Evolutionary conservation across 1,140 invertebrate species (phyloP).

Genomic region (Bombus pascuorum): DNA sequence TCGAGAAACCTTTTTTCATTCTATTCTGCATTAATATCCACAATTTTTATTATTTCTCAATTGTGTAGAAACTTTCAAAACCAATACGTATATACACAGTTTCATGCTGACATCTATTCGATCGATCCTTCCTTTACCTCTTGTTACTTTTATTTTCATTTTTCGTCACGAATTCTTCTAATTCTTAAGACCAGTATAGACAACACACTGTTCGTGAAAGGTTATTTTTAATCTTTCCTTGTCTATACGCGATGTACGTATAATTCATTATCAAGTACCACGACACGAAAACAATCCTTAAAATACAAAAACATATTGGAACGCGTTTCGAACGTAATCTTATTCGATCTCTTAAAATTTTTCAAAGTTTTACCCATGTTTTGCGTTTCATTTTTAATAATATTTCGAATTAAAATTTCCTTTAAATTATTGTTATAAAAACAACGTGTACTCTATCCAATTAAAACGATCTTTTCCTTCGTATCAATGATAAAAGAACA

Average conservation of each 20-base stretch:
- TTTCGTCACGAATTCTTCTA: neutral
- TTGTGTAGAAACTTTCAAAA: neutral
- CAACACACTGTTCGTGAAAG: neutral
- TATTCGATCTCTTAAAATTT: neutral
- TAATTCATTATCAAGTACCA: neutral
- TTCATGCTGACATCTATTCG: too few relatives aligned
- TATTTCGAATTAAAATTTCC: neutral
- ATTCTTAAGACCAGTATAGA: too few relatives aligned
- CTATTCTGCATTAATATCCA: neutral
- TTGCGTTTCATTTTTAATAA: too few relatives aligned
- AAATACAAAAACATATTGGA: neutral
- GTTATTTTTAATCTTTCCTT: neutral
- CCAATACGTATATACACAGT: neutral
- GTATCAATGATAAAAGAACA: neutral
- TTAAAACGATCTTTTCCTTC: neutral
- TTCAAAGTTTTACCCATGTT: neutral
- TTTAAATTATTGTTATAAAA: neutral
- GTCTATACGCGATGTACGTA: too few relatives aligned
- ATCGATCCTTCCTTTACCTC: neutral
- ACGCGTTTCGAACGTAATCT: neutral
- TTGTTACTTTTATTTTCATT: neutral
- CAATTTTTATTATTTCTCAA: neutral
- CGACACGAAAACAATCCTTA: neutral
- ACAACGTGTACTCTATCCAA: too few relatives aligned
- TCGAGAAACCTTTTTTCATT: constrained; percentile 1